Conservation (phyloP, 2,888 invertebrate species). For the Podotricha telesiphe region DNA sequence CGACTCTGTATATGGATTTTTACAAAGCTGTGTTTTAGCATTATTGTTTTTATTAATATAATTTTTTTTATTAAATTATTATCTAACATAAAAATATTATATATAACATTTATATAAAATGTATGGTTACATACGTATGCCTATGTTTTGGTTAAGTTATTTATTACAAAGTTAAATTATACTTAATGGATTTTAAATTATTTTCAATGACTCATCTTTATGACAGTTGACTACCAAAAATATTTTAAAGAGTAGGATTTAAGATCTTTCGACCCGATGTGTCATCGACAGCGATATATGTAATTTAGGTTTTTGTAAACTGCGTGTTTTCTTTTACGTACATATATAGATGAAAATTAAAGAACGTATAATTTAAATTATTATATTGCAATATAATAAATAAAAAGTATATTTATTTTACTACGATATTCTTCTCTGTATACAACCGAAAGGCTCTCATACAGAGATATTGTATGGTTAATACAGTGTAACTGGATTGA, state of each 20-base stretch:
- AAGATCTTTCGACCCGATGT: conserved; percentile 53
- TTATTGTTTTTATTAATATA: neutral
- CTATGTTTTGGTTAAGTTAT: neutral
- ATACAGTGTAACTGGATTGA: too few relatives aligned
- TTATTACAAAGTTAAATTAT: conserved; percentile 29
- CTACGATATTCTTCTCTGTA: too few relatives aligned
- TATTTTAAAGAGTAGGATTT: conserved; percentile 32
- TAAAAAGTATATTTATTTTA: too few relatives aligned
- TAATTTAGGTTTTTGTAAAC: neutral
- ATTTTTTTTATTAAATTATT: neutral
- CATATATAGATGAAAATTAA: neutral
- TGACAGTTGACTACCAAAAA: conserved; percentile 34
- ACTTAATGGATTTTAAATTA: conserved; percentile 43
- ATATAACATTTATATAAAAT: neutral
- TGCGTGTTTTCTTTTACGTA: too few relatives aligned
- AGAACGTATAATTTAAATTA: too few relatives aligned
- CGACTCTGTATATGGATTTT: neutral
- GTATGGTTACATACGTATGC: neutral
- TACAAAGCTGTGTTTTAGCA: neutral
- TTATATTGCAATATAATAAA: too few relatives aligned
- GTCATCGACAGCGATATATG: conserved; percentile 60
- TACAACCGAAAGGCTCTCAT: too few relatives aligned
- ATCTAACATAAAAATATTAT: neutral
- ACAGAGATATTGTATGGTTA: too few relatives aligned
- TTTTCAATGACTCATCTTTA: conserved; percentile 41